phyloP scores from a whole-genome alignment of 2,113 vertebrate genomes.

The Ondatra zibethicus region DNA sequence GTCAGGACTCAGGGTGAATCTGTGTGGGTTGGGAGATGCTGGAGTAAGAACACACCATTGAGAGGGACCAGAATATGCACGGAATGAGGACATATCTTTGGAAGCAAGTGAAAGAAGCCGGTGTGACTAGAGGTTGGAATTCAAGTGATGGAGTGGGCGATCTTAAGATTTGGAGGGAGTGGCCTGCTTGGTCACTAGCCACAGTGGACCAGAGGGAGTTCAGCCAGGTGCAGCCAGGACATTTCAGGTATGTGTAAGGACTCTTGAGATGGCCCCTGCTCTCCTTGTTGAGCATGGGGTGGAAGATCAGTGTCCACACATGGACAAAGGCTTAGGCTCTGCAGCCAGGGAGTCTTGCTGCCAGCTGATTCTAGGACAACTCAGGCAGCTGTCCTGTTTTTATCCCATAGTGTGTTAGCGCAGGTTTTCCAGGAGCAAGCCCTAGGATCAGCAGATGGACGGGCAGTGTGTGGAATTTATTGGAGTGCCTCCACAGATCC shows the following conservation, averaged over 20 bases:
- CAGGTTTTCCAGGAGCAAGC: conserved; percentile 34
- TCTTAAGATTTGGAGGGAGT: neutral
- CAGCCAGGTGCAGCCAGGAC: neutral
- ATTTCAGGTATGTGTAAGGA: neutral
- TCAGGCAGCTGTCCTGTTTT: neutral
- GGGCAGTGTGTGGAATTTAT: neutral
- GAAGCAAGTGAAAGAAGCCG: neutral
- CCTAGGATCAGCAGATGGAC: neutral
- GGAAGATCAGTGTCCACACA: neutral
- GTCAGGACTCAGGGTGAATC: neutral
- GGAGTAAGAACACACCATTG: neutral
- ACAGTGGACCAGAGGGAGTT: neutral
- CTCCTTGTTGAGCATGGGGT: neutral
- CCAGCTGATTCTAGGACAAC: neutral
- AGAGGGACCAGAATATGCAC: neutral
- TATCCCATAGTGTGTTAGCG: neutral
- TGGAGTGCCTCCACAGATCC: neutral
- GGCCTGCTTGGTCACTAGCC: neutral
- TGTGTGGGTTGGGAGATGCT: neutral
- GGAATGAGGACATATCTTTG: neutral
- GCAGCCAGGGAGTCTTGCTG: neutral
- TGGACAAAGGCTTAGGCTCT: neutral
- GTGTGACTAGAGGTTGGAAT: neutral
- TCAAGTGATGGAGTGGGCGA: neutral
- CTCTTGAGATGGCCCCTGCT: neutral